Evolutionary conservation across 2,888 invertebrate species (phyloP).

Genomic region (Philereme transversata): DNA sequence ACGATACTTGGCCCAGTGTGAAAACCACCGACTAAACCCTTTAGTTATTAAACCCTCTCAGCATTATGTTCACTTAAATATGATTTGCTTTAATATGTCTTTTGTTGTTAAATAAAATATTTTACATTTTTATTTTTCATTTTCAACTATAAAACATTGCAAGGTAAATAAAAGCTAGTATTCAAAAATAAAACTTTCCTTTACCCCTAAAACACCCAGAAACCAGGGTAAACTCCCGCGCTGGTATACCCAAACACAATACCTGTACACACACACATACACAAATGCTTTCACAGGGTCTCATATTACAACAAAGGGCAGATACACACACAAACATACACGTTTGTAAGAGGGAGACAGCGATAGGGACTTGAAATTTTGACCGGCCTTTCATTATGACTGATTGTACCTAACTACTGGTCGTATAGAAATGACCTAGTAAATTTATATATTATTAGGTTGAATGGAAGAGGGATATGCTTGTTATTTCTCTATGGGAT

Average conservation of each 20-base stretch:
- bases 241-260: slow-evolving; percentile 41
- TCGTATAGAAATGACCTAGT: neutral
- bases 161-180: neutral
- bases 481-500: too few relatives aligned
- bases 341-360: slow-evolving; percentile 33
- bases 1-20: too few relatives aligned
- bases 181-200: slow-evolving; percentile 3
- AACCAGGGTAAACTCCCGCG: slow-evolving; percentile 32
- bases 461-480: too few relatives aligned
- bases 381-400: slow-evolving; percentile 14
- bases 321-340: slow-evolving; percentile 28
- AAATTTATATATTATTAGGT: neutral
- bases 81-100: too few relatives aligned
- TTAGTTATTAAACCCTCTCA: too few relatives aligned
- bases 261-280: slow-evolving; percentile 58
- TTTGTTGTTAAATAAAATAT: neutral
- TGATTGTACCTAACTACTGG: too few relatives aligned
- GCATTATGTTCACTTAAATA: too few relatives aligned
- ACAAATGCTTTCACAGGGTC: slow-evolving; percentile 50
- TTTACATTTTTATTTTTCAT: neutral
- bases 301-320: slow-evolving; percentile 51
- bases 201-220: slow-evolving; percentile 29
- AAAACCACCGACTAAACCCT: too few relatives aligned
- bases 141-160: too few relatives aligned
- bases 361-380: slow-evolving; percentile 29